Percentiles rank a stretch among this genome's conserved stretches.
phyloP scores from a whole-genome alignment of 2,113 vertebrate genomes.

The Leptobrachium ailaonicum region DNA sequence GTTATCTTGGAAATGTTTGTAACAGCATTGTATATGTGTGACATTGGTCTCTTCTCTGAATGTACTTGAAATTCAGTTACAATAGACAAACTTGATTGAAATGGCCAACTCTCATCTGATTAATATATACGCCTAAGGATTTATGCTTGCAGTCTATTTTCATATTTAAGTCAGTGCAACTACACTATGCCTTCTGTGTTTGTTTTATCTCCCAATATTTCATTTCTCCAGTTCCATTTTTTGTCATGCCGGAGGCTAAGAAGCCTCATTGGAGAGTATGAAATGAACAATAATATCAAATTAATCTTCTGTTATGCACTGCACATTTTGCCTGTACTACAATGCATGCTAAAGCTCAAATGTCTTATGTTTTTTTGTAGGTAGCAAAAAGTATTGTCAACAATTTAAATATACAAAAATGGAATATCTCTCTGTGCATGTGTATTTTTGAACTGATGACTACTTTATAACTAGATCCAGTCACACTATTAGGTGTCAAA shows the following conservation, averaged over 20 bases:
- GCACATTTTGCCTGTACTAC: constrained; percentile 9
- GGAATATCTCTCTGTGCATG: too few species aligned
- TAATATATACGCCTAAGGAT: constrained; percentile 32
- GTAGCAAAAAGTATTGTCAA: too few species aligned
- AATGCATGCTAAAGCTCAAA: constrained; percentile 2
- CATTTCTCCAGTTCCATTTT: constrained; percentile 24
- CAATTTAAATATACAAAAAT: too few species aligned
- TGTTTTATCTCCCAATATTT: constrained; percentile 34
- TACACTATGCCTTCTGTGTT: constrained; percentile 2
- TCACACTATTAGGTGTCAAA: too few species aligned
- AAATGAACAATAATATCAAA: constrained; percentile 40
- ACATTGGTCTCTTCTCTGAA: constrained; percentile 15
- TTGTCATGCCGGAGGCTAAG: constrained; percentile 16
- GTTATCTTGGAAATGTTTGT: not conserved
- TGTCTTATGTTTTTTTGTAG: too few species aligned
- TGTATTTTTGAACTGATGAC: too few species aligned
- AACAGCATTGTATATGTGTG: not conserved
- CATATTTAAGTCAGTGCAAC: constrained; percentile 14
- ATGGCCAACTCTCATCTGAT: constrained; percentile 13
- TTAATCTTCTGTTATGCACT: constrained; percentile 20
- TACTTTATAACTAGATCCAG: too few species aligned
- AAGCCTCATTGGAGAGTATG: constrained; percentile 13
- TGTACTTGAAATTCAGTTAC: constrained; percentile 11
- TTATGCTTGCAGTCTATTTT: constrained; percentile 30
- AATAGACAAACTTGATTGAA: not conserved